phyloP scores from a whole-genome alignment of 1,140 invertebrate genomes.

The Trachymyrmex cornetzi region DNA sequence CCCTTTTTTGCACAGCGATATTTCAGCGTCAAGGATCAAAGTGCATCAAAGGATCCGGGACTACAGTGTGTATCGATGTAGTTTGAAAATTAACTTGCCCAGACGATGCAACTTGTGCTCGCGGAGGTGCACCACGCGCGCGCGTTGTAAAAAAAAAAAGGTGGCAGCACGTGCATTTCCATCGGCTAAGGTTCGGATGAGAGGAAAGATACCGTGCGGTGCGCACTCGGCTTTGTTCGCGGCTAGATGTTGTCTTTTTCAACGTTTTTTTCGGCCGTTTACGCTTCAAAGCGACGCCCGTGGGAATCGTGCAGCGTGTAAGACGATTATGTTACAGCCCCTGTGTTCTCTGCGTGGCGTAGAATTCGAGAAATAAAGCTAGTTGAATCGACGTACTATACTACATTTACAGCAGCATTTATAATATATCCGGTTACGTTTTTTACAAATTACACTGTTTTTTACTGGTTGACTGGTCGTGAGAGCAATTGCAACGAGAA shows the following conservation, averaged over 20 bases:
- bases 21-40: slow-evolving; percentile 62
- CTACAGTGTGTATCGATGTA: slow-evolving; percentile 25
- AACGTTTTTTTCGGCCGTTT: slow-evolving; percentile 48
- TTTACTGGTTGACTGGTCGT: neutral
- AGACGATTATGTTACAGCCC: slow-evolving; percentile 40
- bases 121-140: slow-evolving; percentile 2
- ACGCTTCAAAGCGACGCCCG: slow-evolving; percentile 44
- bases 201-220: slow-evolving; percentile 16
- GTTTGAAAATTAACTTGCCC: slow-evolving; percentile 51
- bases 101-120: slow-evolving; percentile 13
- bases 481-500: neutral
- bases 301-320: slow-evolving; percentile 33
- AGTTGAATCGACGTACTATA: neutral
- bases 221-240: slow-evolving; percentile 29
- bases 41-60: slow-evolving; percentile 50
- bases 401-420: neutral
- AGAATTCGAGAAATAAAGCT: neutral
- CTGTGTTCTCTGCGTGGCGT: neutral
- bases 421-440: neutral
- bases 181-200: slow-evolving; percentile 16
- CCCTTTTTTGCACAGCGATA: slow-evolving; percentile 40
- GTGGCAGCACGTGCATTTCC: neutral
- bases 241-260: slow-evolving; percentile 30
- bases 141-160: neutral
- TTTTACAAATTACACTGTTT: neutral